phyloP scores from a whole-genome alignment of 2,888 invertebrate species.

The Pollenia griseotomentosa region DNA sequence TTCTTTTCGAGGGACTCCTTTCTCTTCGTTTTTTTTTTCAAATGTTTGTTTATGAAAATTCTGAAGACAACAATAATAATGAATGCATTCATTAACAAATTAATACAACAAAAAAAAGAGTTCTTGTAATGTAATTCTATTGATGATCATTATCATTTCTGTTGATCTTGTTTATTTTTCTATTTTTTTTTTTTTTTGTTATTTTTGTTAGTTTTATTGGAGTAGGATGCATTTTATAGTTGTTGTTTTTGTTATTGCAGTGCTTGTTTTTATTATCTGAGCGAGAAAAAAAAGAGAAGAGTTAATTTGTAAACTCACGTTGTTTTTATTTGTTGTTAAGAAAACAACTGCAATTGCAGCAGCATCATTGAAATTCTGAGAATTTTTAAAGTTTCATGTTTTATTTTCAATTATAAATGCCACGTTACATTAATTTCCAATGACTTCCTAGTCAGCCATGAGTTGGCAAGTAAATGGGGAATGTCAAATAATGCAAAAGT shows the following conservation, averaged over 20 bases:
- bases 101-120: slow-evolving; percentile 9
- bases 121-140: slow-evolving; percentile 23
- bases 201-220: slow-evolving; percentile 47
- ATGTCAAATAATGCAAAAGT: slow-evolving; percentile 49
- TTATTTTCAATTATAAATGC: slow-evolving; percentile 69
- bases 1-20: background rate
- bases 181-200: slow-evolving; percentile 8
- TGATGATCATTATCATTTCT: slow-evolving; percentile 24
- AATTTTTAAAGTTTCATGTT: slow-evolving; percentile 64
- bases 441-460: slow-evolving; percentile 65
- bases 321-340: slow-evolving; percentile 57
- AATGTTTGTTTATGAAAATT: slow-evolving; percentile 14
- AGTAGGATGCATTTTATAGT: slow-evolving; percentile 55
- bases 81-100: slow-evolving; percentile 31
- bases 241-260: slow-evolving; percentile 13
- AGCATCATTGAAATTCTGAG: slow-evolving; percentile 50
- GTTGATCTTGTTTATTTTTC: slow-evolving; percentile 2
- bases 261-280: slow-evolving; percentile 15
- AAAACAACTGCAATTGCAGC: slow-evolving; percentile 31
- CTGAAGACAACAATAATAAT: slow-evolving; percentile 13
- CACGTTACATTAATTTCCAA: slow-evolving; percentile 67
- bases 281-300: slow-evolving; percentile 15
- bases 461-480: slow-evolving; percentile 41
- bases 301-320: slow-evolving; percentile 72
- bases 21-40: background rate